Evolutionary conservation across 2,113 vertebrate genomes (phyloP).

Genomic region (Crotophaga sulcirostris): DNA sequence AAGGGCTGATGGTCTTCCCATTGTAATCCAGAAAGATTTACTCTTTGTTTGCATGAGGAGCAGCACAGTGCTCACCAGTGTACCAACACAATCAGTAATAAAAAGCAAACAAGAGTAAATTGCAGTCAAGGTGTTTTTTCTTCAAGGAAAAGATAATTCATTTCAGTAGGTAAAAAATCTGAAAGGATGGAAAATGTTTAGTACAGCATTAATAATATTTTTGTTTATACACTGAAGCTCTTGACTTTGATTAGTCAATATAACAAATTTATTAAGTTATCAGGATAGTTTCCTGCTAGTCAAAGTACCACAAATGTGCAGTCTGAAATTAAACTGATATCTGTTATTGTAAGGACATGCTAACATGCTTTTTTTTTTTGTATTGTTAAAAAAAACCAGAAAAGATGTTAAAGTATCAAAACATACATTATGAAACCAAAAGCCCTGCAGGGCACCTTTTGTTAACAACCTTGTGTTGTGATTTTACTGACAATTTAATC

Average conservation of each 20-base stretch:
- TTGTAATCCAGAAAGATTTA: neutral
- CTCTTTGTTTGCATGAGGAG: neutral
- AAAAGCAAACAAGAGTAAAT: neutral
- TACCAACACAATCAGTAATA: neutral
- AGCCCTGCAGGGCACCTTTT: neutral
- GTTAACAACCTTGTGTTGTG: conserved; percentile 9
- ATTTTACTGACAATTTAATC: conserved; percentile 41
- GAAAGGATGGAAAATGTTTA: neutral
- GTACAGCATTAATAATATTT: neutral
- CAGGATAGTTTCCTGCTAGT: neutral
- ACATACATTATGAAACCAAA: neutral
- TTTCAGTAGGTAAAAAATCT: neutral
- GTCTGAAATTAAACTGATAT: neutral
- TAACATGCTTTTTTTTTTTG: neutral
- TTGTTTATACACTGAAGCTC: neutral
- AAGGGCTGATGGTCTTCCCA: neutral
- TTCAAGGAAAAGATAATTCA: neutral
- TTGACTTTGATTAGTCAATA: neutral
- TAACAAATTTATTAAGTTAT: neutral
- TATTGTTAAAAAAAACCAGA: neutral
- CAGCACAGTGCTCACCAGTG: neutral
- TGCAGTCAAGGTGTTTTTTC: neutral
- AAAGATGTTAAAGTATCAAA: neutral
- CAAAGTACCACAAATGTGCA: neutral
- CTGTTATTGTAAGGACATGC: neutral